A percentile compares a stretch with the other conserved stretches of the same genome.
Conservation (phyloP, 2,797 vertebrate species). For the Epinephelus awoara region DNA sequence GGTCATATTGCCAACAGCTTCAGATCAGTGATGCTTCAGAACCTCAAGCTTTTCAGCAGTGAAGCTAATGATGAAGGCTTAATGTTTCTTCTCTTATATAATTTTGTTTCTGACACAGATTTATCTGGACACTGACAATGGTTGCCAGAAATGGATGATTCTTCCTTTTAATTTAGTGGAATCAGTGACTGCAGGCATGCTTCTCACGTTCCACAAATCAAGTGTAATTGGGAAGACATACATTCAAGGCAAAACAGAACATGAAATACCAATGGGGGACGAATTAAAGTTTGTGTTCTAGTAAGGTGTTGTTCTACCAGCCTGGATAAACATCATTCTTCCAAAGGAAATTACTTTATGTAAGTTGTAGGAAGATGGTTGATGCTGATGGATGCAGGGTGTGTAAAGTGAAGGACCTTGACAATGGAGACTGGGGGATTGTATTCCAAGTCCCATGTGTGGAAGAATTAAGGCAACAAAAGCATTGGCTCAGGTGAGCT, state of each 20-base stretch:
- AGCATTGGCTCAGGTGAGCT: too few species aligned
- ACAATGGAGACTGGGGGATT: too few species aligned
- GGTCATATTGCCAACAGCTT: conserved; percentile 40
- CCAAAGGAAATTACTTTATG: too few species aligned
- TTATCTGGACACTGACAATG: conserved; percentile 2
- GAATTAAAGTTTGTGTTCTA: neutral
- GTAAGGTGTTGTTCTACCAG: neutral
- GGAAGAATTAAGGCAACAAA: too few species aligned
- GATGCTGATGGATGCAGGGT: too few species aligned
- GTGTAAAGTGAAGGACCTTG: too few species aligned
- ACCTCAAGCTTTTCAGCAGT: conserved; percentile 21
- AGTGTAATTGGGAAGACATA: neutral
- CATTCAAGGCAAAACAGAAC: too few species aligned
- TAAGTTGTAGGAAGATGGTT: too few species aligned
- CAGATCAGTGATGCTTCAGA: conserved; percentile 49
- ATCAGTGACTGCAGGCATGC: neutral
- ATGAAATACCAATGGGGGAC: neutral
- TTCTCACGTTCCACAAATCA: neutral
- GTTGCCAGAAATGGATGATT: neutral
- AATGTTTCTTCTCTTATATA: conserved; percentile 16
- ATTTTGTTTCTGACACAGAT: neutral
- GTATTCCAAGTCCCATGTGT: too few species aligned
- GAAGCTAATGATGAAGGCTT: conserved; percentile 23
- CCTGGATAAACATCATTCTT: too few species aligned
- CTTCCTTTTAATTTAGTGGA: neutral